Conservation (phyloP, 2,113 vertebrate species). For the Pedionomus torquatus region DNA sequence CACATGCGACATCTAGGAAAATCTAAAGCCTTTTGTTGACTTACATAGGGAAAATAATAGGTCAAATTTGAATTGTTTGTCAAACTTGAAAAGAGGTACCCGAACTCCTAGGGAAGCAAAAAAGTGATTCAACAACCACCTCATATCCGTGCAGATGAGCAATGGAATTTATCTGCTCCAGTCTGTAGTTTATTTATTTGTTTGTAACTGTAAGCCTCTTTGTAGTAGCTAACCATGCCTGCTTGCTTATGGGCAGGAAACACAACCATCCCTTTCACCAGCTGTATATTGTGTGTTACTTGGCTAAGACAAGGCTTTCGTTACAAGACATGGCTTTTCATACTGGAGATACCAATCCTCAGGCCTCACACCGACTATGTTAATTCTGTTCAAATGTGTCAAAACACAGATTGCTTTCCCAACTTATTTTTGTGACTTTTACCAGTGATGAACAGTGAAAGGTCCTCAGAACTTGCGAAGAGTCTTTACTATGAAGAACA, state of each 20-base stretch:
- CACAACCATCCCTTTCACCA: not conserved
- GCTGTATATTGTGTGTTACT: not conserved
- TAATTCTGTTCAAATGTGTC: not conserved
- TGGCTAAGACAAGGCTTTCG: not conserved
- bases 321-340: not conserved
- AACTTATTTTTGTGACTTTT: not conserved
- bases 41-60: not conserved
- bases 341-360: not conserved
- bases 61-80: not conserved
- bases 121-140: not conserved
- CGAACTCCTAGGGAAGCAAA: not conserved
- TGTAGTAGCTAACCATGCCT: not conserved
- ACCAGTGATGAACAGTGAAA: not conserved
- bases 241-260: not conserved
- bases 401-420: not conserved
- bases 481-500: not conserved
- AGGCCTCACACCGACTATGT: not conserved
- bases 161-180: not conserved
- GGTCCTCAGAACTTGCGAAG: not conserved
- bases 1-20: rapidly evolving
- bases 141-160: not conserved
- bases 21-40: not conserved
- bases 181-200: not conserved
- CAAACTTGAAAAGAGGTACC: not conserved
- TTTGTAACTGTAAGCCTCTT: not conserved